These are phyloP conservation scores for Thinocorus orbignyianus DNA, from an alignment of 2,113 vertebrate species.

Conservation along the genomic window DNA sequence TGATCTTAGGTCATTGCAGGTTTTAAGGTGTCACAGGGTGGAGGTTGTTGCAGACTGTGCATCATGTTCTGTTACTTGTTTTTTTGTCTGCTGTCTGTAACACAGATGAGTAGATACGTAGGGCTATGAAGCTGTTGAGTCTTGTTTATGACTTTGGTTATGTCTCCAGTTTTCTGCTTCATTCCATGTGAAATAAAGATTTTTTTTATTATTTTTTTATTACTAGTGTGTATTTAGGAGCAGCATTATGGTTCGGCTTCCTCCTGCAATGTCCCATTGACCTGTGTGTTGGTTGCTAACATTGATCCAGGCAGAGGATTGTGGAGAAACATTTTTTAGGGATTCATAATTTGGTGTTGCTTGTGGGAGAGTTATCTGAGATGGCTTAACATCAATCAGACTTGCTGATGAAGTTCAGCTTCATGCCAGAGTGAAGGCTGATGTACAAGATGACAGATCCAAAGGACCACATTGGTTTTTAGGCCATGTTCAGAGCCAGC, in stretches of 20 bases:
- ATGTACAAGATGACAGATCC: neutral
- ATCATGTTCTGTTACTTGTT: neutral
- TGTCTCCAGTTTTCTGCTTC: neutral
- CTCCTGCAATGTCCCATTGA: neutral
- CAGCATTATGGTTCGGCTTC: neutral
- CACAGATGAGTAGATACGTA: neutral
- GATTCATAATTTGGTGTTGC: neutral
- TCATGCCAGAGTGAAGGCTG: neutral
- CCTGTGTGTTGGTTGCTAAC: fast-evolving
- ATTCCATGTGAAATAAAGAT: neutral
- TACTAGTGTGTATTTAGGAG: neutral
- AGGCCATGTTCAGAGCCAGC: neutral
- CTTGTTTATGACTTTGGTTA: neutral
- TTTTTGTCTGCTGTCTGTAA: neutral
- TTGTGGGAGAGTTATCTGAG: neutral
- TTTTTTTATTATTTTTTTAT: neutral
- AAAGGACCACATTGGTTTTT: neutral
- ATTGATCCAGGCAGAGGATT: neutral
- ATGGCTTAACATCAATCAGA: neutral
- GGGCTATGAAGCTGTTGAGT: neutral
- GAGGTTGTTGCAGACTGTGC: neutral
- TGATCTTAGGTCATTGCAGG: neutral
- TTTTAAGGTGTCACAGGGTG: neutral
- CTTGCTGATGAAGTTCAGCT: neutral
- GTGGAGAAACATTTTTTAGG: neutral